Base-by-base conservation (phyloP, 2,888 invertebrate species). In the Dione juno region DNA sequence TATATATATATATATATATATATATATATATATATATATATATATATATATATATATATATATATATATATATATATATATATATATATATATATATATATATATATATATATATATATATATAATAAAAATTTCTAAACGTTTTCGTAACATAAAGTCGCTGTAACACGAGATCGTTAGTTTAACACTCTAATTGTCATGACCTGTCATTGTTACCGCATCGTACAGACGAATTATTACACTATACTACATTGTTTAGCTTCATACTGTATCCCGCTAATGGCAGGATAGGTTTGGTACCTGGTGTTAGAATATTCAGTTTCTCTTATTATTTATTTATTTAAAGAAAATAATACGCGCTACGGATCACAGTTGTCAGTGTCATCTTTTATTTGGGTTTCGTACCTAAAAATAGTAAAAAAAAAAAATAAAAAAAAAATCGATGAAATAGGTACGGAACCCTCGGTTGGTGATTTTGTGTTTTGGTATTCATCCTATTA, bases 151-250 rank as follows among this genome's bases (percentile, higher is more conserved):
- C 5, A 8, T n/a, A 14, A 54, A 37, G 37, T n/a, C 21, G 41
- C 14, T n/a, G 43, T 19, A 59, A 61, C 59, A 61, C 59, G 59
- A 59, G 41, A 61, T 43, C 43, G 59, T 61, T 45, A 21, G 43
- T 45, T 43, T 45, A 45, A 61, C 28, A 61, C 28, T 61, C 28
- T 45, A 61, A 61, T 61, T 61, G 35, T 35, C 43, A 2, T 50
- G 59, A 67, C 48, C 48, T 9, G 54, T 40, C 57, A 43, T 67
- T 59, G 59, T 67, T 59, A 59, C 67, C 5, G 41, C 58, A 59
- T 50, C 40, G 7, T 50, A 59, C 40, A 41, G 48, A 57, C 8
- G 50, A 67, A 67, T 21, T 50, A 19, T 50, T n/a, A 21, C 28
- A 28, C 5, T n/a, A 21, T 5, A 28, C 5, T 45, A 54, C 35